Base-by-base conservation (phyloP, 2,888 invertebrate genomes). In the Cloeon dipterum region DNA sequence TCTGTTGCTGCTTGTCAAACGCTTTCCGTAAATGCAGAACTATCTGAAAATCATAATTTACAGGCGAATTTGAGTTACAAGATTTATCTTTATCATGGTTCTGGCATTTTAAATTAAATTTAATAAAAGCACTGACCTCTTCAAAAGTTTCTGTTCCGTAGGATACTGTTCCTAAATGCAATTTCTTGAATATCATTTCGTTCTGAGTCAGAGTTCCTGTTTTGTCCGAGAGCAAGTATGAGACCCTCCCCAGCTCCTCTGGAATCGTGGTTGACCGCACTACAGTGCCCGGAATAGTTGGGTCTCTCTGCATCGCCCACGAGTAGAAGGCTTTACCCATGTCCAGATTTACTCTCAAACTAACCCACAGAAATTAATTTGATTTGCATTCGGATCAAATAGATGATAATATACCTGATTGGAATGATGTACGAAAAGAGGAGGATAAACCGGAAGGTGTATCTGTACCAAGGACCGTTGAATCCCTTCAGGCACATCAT, bases 401-500 rank as follows among this genome's bases (percentile, higher is more conserved):
- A n/a, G n/a, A 10, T 23, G 8, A 10, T 16, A 8, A 47, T 59
- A 62, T 49, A 78, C 75, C 82, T 85, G 47, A 98, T 91, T 13
- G 98, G 98, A 52, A 98, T 94, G 49, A 98, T 98, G 60, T 98
- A 99, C 0, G 98, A 98, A 62, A 98, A 98, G 14, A 98, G 68
- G 32, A 98, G 66, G 37, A 98, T 74, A 52, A 98, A 98, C 50
- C 98, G 67, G 62, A 96, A 91, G 66, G 94, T 71, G 57, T 98
- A 96, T 48, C 82, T 58, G 54, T 86, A 91, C 96, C 94, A 96
- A 8, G 88, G 89, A 0, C 94, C 94, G 41, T 70, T 74, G 57
- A 93, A 94, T 7, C 94, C 94, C 62, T 98, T 98, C 38, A 99
- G 65, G 42, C 77, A 74, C 66, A 99, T 94, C 79, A 98, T 85